Percentiles rank a stretch among this genome's conserved stretches.
Conservation (phyloP, 2,888 invertebrate genomes). For the Patella depressa region DNA sequence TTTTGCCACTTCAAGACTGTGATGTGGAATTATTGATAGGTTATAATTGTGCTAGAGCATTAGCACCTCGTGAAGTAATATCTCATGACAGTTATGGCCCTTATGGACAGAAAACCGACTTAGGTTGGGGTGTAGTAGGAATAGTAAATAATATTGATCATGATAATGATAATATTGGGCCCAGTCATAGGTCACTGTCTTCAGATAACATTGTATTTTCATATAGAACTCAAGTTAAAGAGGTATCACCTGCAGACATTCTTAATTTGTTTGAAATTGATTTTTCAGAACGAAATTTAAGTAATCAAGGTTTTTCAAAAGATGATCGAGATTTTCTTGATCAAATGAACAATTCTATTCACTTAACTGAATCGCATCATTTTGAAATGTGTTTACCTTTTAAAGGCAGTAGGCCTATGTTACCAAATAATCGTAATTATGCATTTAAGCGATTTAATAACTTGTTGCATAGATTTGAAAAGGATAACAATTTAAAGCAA, state of each 20-base stretch:
- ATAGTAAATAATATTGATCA: neutral
- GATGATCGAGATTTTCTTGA: conserved; percentile 18
- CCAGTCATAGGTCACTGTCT: conserved; percentile 5
- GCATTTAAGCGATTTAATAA: conserved; percentile 20
- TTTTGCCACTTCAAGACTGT: conserved; percentile 29
- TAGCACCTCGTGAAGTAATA: conserved; percentile 37
- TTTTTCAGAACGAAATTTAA: neutral
- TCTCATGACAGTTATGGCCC: conserved; percentile 30
- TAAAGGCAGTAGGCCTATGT: neutral
- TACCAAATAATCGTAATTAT: conserved; percentile 27
- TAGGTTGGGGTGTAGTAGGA: conserved; percentile 41
- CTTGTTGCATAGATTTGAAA: conserved; percentile 2
- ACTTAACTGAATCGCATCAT: conserved; percentile 10
- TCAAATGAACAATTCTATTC: conserved; percentile 8
- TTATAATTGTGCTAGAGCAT: conserved; percentile 41
- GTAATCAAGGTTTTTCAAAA: neutral
- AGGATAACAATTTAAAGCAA: conserved; percentile 6
- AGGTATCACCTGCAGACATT: neutral
- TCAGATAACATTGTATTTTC: neutral
- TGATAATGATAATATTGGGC: conserved; percentile 8
- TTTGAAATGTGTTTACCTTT: conserved; percentile 24
- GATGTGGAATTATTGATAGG: conserved; percentile 42
- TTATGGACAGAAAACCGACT: conserved; percentile 35
- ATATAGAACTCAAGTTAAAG: neutral
- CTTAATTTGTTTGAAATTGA: conserved; percentile 21